phyloP scores from a whole-genome alignment of 2,113 vertebrate genomes.

The Accipiter cooperii region DNA sequence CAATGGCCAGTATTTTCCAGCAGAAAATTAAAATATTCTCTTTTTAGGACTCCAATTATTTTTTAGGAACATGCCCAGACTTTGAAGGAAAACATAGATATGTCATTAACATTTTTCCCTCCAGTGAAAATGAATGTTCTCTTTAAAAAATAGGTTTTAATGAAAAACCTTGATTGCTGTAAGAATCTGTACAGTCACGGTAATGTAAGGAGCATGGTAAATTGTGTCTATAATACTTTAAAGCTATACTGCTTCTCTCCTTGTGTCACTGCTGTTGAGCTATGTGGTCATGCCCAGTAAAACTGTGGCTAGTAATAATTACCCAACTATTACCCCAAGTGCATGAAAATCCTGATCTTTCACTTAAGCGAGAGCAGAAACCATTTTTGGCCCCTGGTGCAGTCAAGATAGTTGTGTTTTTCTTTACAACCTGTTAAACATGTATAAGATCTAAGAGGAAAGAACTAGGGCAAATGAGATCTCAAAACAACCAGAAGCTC shows the following conservation, averaged over 20 bases:
- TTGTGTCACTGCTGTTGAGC: background rate
- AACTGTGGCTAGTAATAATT: background rate
- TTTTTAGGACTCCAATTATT: background rate
- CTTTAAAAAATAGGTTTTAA: background rate
- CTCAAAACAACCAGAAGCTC: background rate
- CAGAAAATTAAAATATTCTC: background rate
- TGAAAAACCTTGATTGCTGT: background rate
- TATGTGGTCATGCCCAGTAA: background rate
- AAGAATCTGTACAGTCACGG: background rate
- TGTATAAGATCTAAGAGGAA: background rate
- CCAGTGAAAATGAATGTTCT: background rate
- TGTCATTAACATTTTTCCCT: background rate
- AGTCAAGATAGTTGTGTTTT: background rate
- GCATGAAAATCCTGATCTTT: background rate
- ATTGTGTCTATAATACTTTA: background rate
- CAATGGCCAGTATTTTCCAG: background rate
- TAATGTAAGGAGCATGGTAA: background rate
- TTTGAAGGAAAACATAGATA: background rate
- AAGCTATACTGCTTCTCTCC: background rate
- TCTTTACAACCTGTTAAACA: background rate
- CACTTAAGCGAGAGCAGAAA: background rate
- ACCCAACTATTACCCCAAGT: background rate
- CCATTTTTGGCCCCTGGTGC: background rate
- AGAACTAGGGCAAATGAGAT: rapidly evolving
- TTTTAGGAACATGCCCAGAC: background rate